phyloP scores from a whole-genome alignment of 1,140 invertebrate species.

The Gryon sp. region DNA sequence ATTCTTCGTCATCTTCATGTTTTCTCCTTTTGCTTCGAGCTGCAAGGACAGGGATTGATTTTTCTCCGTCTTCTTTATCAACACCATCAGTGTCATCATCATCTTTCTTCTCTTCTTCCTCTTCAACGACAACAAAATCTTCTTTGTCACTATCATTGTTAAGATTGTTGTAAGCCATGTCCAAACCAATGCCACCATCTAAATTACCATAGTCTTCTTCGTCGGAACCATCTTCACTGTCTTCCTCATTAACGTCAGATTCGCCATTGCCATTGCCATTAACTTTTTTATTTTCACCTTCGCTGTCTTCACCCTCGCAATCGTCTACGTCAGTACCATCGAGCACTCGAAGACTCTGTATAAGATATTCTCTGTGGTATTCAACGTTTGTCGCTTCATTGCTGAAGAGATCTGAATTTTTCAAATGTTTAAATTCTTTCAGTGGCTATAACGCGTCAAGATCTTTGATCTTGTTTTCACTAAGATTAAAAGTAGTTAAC shows the following conservation, averaged over 20 bases:
- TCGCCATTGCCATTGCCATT: conserved; percentile 86
- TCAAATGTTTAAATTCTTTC: conserved; percentile 91
- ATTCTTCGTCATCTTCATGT: conserved; percentile 81
- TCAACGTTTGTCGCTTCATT: conserved; percentile 96
- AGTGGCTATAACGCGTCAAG: conserved; percentile 94
- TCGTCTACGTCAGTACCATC: conserved; percentile 88
- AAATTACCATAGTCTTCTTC: conserved; percentile 83
- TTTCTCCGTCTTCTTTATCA: conserved; percentile 78
- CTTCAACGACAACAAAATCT: conserved; percentile 82
- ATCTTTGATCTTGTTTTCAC: conserved; percentile 98
- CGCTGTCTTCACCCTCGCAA: conserved; percentile 85
- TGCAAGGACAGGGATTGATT: conserved; percentile 76
- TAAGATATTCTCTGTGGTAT: conserved; percentile 94
- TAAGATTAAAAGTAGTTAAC: conserved; percentile 94
- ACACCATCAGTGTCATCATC: conserved; percentile 80
- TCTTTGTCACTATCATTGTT: conserved; percentile 84
- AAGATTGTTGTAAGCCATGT: conserved; percentile 86
- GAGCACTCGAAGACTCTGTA: conserved; percentile 93
- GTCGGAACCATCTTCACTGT: conserved; percentile 83
- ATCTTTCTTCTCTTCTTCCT: conserved; percentile 83
- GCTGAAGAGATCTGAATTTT: conserved; percentile 96
- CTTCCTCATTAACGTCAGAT: conserved; percentile 85
- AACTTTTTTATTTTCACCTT: conserved; percentile 85
- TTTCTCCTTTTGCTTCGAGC: conserved; percentile 86
- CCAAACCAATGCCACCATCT: conserved; percentile 84